Evolutionary conservation across 1,140 invertebrate genomes (phyloP).

Genomic region (Nephila pilipes): DNA sequence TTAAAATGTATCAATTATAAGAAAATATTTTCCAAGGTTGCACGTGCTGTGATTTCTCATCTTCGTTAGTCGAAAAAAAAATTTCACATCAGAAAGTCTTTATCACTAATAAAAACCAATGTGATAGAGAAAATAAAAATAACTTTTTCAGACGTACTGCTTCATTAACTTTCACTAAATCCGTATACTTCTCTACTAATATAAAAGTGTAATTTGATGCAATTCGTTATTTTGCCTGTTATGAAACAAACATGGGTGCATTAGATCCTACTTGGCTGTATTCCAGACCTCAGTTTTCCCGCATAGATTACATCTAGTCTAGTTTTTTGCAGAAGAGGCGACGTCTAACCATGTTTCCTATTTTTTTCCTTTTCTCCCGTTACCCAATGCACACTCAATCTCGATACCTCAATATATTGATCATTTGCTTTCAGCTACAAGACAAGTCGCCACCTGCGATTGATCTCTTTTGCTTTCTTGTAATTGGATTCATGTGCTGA

Average conservation of each 20-base stretch:
- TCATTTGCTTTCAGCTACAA: conserved; percentile 51
- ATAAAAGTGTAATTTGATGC: conserved; percentile 39
- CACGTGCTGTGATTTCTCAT: not conserved
- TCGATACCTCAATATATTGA: conserved; percentile 48
- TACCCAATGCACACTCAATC: conserved; percentile 38
- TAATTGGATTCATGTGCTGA: conserved; percentile 38
- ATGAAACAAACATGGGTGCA: conserved; percentile 5
- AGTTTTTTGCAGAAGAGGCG: not conserved
- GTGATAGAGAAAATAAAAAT: conserved; percentile 7
- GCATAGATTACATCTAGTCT: conserved; percentile 37
- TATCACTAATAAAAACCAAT: not conserved
- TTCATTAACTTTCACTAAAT: conserved; percentile 27
- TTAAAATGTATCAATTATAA: not conserved
- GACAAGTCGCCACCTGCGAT: conserved; percentile 61
- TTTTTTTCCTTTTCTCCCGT: not conserved
- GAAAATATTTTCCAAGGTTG: not conserved
- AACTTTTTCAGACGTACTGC: not conserved
- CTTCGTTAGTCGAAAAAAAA: not conserved
- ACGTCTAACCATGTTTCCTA: not conserved
- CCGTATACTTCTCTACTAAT: not conserved
- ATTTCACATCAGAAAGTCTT: not conserved
- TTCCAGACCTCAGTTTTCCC: conserved; percentile 35
- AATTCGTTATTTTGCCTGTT: not conserved
- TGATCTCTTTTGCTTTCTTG: conserved; percentile 53
- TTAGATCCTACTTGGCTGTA: conserved; percentile 13